Base-by-base conservation (phyloP, 2,888 invertebrate species). In the Periphyllus acericola region DNA sequence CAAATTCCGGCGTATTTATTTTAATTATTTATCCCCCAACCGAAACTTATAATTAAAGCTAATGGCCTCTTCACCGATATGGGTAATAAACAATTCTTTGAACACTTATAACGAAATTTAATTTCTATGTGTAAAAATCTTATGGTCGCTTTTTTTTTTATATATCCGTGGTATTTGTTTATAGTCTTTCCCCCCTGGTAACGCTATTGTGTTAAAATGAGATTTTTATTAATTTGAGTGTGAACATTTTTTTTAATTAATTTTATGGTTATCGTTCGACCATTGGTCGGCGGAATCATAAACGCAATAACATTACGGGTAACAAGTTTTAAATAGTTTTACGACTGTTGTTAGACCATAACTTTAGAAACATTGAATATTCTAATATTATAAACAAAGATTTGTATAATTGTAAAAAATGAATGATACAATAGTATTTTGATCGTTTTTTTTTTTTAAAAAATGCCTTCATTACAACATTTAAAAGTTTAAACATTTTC, bases 241-340 rank as follows among this genome's bases (percentile, higher is more conserved):
- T 9, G 3, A 75, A 40, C 19, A 36, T n/a, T 40, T 40, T 36
- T 40, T 14, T 9, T 32, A 75, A 40, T 40, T 0, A 14, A 40
- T 40, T 36, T 40, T 40, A 40, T 40, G 75, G n/a, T 40, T 46
- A 25, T 9, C 19, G 66, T 66, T n/a, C 36, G 40, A 40, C 11
- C 40, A 14, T 40, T 40, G 40, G 36, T 40, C 25, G 9, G 1
- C 8, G 75, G 14, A 40, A 75, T 40, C 36, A n/a, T 75, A n/a
- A 75, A 75, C 25, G n/a, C 11, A n/a, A n/a, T n/a, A 75, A 40
- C 4, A n/a, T 19, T 40, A 36, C n/a, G 3, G n/a, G n/a, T 25
- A 40, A 40, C 17, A 75, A 75, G 40, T 40, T 25, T 40, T n/a
- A 25, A 75, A 40, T 40, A n/a, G 75, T 75, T 75, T 75, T 75